Evolutionary conservation across 2,888 invertebrate species (phyloP), one percentile per base, ranked within the genome.

Genomic region (Hirtodrosophila alboralis): DNA sequence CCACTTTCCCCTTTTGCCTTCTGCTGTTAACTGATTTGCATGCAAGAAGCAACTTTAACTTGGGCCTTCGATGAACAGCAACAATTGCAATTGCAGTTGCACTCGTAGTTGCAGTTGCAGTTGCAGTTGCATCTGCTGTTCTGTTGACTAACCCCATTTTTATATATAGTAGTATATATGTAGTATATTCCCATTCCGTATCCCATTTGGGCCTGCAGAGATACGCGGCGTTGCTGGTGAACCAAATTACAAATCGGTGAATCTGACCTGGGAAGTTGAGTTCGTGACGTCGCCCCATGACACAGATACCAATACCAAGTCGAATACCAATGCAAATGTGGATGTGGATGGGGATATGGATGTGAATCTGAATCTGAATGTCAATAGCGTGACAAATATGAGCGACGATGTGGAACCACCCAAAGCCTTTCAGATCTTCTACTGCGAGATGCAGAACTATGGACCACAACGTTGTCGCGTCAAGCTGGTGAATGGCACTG

Each of bases 401-500:
- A 86, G 84, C 63, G 68, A 57, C 59, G 81, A 77, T 61, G 73
- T 84, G 59, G 91, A 92, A 38, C 85, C 81, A 68, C 88, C 93
- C 33, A 90, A 92, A 70, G 93, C 93, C 10, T 95, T 94, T 90
- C 93, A 93, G 89, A 92, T 95, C 34, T 93, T 94, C 84, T 95
- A 95, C 89, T 96, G 96, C 89, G 96, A 96, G 88, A 90, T 95
- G 65, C 95, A 96, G 89, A 93, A 94, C 10, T 95, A 95, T 94
- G 95, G 95, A 10, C 93, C 94, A 41, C 95, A 95, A 84, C 92
- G 95, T 54, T 96, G 96, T 87, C 92, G 94, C 72, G 93, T 93
- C 40, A 94, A 90, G 66, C 60, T 89, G 52, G 75, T 90, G 28
- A 88, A 90, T 61, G 81, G 72, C 65, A 75, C 63, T 0, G 45